A percentile compares a stretch with the other conserved stretches of the same genome.
Evolutionary conservation across 1,140 invertebrate genomes (phyloP).

Genomic region (Drosophila mojavensis): DNA sequence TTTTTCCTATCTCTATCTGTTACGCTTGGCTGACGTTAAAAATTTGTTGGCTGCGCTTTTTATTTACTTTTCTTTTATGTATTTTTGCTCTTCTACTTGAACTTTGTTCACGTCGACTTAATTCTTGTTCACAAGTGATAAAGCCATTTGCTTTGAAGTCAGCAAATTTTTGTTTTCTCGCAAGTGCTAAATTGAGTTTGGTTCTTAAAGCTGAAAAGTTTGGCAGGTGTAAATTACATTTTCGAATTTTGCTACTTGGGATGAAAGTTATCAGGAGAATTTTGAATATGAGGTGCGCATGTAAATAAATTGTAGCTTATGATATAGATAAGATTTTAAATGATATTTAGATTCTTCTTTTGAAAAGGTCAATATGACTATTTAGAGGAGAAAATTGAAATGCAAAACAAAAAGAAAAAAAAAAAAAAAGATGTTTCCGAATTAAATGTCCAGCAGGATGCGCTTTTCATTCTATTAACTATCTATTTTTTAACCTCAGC

Average conservation of each 20-base stretch:
- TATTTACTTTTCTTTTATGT: slow-evolving; percentile 21
- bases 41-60: slow-evolving; percentile 59
- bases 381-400: too few relatives aligned
- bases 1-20: slow-evolving; percentile 52
- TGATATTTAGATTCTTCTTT: too few relatives aligned
- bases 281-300: neutral
- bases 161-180: neutral
- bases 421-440: too few relatives aligned
- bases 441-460: too few relatives aligned
- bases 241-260: neutral
- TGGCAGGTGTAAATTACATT: neutral
- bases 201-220: slow-evolving; percentile 14
- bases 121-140: slow-evolving; percentile 8
- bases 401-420: too few relatives aligned
- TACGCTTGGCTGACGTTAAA: slow-evolving; percentile 60
- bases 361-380: too few relatives aligned
- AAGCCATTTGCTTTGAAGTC: slow-evolving; percentile 1
- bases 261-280: neutral
- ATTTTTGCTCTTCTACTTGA: slow-evolving; percentile 19
- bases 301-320: too few relatives aligned
- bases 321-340: too few relatives aligned
- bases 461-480: too few relatives aligned
- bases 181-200: slow-evolving; percentile 27
- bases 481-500: too few relatives aligned
- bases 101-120: slow-evolving; percentile 1